phyloP scores from a whole-genome alignment of 2,888 invertebrate genomes.

The Auanema freiburgensis region DNA sequence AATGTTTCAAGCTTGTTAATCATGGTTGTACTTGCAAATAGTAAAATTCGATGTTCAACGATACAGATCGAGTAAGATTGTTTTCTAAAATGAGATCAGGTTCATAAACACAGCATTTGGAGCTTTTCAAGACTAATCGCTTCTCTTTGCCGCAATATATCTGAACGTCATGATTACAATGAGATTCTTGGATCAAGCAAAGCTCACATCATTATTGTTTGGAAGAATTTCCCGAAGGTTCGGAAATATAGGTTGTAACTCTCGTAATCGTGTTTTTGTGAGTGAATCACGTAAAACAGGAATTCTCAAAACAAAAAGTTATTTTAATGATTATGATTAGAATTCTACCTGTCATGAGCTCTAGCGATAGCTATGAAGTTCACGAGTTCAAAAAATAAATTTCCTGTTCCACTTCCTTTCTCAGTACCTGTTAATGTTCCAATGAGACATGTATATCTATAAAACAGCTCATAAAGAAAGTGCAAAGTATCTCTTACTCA shows the following conservation, averaged over 20 bases:
- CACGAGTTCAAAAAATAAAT: neutral
- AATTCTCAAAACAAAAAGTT: neutral
- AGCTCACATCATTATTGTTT: neutral
- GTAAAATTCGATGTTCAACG: conserved; percentile 3
- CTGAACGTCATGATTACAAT: neutral
- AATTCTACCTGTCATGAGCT: neutral
- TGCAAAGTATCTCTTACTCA: too few species aligned
- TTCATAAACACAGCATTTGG: conserved; percentile 6
- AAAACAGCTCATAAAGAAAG: too few species aligned
- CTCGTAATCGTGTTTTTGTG: conserved; percentile 4
- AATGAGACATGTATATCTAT: neutral
- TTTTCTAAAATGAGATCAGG: neutral
- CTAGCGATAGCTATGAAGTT: neutral
- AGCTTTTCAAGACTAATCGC: neutral
- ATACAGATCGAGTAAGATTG: neutral
- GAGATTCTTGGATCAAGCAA: neutral
- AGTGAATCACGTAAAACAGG: conserved; percentile 5
- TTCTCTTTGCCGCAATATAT: conserved; percentile 3
- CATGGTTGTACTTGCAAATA: conserved; percentile 3
- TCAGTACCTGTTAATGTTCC: neutral
- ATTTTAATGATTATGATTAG: too few species aligned
- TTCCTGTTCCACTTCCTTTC: conserved; percentile 4
- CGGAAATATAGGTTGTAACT: conserved; percentile 5
- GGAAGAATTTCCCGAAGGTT: neutral
- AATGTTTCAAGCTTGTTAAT: neutral